Evolutionary conservation across 2,113 vertebrate genomes (phyloP).

Genomic region (Sinosuthora webbiana): DNA sequence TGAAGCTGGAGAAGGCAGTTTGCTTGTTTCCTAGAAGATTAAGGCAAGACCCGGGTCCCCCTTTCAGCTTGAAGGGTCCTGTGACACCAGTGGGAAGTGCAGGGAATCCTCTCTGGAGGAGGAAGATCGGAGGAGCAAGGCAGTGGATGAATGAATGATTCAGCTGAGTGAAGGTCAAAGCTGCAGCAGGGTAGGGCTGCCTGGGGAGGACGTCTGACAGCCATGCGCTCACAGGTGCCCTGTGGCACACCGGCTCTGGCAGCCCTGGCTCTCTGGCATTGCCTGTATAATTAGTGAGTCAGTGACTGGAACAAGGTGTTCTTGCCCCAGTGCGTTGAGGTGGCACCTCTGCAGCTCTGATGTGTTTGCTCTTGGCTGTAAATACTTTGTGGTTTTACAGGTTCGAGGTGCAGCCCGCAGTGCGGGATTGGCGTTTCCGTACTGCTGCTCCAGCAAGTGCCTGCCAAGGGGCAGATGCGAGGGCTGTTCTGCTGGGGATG

Average conservation of each 20-base stretch:
- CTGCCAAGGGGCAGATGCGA: background rate
- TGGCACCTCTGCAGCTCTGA: constrained; percentile 37
- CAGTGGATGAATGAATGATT: background rate
- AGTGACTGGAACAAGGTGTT: constrained; percentile 57
- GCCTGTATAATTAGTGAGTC: constrained; percentile 53
- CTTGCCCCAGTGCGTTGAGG: background rate
- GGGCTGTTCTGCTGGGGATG: background rate
- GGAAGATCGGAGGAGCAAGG: background rate
- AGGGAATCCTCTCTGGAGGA: background rate
- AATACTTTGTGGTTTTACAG: constrained; percentile 50
- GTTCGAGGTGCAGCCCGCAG: background rate
- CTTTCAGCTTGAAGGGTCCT: background rate
- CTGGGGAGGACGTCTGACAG: background rate
- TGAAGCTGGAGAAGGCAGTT: background rate
- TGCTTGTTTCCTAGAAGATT: background rate
- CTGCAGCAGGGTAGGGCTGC: background rate
- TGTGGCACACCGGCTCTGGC: background rate
- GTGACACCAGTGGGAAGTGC: accelerated
- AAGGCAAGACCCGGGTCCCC: background rate
- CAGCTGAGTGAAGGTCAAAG: constrained; percentile 7
- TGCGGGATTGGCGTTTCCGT: background rate
- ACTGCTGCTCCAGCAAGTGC: background rate
- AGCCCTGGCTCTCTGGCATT: constrained; percentile 33
- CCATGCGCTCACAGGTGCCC: background rate
- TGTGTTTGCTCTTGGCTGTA: constrained; percentile 55